phyloP scores from a whole-genome alignment of 2,888 invertebrate species.

The Cactoblastis cactorum region DNA sequence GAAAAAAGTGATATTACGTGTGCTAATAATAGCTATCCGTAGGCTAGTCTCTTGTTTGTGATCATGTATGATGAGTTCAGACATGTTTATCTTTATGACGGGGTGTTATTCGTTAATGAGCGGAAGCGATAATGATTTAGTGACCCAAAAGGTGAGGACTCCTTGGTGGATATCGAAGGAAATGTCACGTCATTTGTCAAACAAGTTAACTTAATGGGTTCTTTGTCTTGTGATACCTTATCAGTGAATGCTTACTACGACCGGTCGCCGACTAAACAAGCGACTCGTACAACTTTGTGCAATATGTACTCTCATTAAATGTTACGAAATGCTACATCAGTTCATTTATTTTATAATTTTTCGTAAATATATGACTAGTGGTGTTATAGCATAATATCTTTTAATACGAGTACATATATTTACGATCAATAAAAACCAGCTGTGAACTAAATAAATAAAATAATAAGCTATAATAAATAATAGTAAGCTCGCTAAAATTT shows the following conservation, averaged over 20 bases:
- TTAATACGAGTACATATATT: too few species aligned
- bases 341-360: too few species aligned
- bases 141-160: constrained; percentile 70
- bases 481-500: too few species aligned
- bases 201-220: constrained; percentile 69
- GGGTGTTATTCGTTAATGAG: constrained; percentile 52
- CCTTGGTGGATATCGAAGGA: constrained; percentile 70
- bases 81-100: constrained; percentile 26
- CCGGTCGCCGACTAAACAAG: neutral
- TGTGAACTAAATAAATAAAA: too few species aligned
- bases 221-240: constrained; percentile 75
- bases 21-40: neutral
- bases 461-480: too few species aligned
- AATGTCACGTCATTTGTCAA: constrained; percentile 66
- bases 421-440: too few species aligned
- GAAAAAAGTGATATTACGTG: neutral
- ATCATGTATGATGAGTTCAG: neutral
- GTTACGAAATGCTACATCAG: neutral
- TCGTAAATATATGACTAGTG: too few species aligned
- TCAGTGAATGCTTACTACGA: constrained; percentile 29
- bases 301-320: neutral
- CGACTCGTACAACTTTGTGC: neutral
- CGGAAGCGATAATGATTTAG: constrained; percentile 73
- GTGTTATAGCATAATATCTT: too few species aligned
- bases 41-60: neutral